These are phyloP conservation scores for Drosophila macrospina DNA, from an alignment of 2,888 invertebrate species.

Conservation along the genomic window DNA sequence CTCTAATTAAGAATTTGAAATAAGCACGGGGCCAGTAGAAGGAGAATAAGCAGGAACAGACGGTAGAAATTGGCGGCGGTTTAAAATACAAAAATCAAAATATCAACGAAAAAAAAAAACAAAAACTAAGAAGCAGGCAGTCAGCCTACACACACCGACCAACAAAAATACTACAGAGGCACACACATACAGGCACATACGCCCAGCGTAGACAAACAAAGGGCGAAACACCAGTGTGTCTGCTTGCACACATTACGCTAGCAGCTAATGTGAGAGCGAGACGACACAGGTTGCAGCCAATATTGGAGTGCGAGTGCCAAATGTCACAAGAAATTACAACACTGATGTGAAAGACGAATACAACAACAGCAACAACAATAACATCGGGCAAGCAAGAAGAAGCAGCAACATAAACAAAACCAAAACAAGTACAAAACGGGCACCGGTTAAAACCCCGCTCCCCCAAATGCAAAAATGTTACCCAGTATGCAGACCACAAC, in stretches of 20 bases:
- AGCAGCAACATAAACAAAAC: slow-evolving; percentile 65
- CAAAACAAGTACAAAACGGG: slow-evolving; percentile 57
- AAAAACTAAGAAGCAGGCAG: slow-evolving; percentile 55
- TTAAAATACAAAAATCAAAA: slow-evolving; percentile 55
- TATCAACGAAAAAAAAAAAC: slow-evolving; percentile 24
- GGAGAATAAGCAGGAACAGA: slow-evolving; percentile 17
- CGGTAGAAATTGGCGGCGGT: slow-evolving; percentile 55
- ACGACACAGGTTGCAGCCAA: slow-evolving; percentile 43
- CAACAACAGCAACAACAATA: slow-evolving; percentile 43
- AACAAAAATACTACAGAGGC: slow-evolving; percentile 53
- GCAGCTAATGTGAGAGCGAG: slow-evolving; percentile 58
- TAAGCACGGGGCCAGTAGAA: slow-evolving; percentile 6
- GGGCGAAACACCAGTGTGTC: slow-evolving; percentile 35
- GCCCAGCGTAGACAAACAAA: slow-evolving; percentile 57
- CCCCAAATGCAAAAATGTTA: slow-evolving; percentile 60
- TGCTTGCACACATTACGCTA: slow-evolving; percentile 32
- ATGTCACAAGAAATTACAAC: slow-evolving; percentile 75
- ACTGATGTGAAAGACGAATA: slow-evolving; percentile 51
- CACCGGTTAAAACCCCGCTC: slow-evolving; percentile 38
- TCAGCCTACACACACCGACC: slow-evolving; percentile 22
- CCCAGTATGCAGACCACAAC: slow-evolving; percentile 52
- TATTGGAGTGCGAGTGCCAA: slow-evolving; percentile 72
- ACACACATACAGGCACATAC: slow-evolving; percentile 19
- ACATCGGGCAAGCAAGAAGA: slow-evolving; percentile 50
- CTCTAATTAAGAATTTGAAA: slow-evolving; percentile 16